Conservation (phyloP, 2,113 vertebrate genomes). For the Protomyctophum bolini region DNA sequence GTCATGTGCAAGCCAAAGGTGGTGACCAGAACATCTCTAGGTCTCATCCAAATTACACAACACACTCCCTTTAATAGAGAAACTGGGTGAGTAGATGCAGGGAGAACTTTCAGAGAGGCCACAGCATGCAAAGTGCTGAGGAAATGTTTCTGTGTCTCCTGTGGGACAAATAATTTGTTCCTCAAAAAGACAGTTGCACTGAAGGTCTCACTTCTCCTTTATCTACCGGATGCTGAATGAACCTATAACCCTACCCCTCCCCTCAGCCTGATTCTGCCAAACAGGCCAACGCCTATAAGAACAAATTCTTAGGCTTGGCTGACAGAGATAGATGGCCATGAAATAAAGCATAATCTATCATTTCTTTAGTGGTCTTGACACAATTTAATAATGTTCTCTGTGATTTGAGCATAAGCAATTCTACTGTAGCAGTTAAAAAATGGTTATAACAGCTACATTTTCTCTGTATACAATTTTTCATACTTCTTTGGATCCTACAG, state of each 20-base stretch:
- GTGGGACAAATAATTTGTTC: neutral
- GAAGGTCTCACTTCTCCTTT: neutral
- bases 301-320: slow-evolving; percentile 34
- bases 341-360: slow-evolving; percentile 27
- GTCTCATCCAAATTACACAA: slow-evolving; percentile 46
- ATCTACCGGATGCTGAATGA: neutral
- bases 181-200: neutral
- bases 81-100: slow-evolving; percentile 18
- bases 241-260: neutral
- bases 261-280: slow-evolving; percentile 12
- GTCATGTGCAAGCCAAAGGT: slow-evolving; percentile 22
- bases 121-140: slow-evolving; percentile 1
- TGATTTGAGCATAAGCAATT: neutral
- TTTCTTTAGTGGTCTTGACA: slow-evolving; percentile 17
- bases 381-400: neutral
- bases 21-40: slow-evolving; percentile 21
- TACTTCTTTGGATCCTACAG: neutral
- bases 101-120: neutral
- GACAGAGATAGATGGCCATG: slow-evolving; percentile 23
- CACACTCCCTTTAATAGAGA: slow-evolving; percentile 28
- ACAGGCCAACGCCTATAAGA: slow-evolving; percentile 20
- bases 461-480: no score
- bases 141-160: neutral
- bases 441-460: neutral
- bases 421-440: neutral